Conservation (phyloP, 92 coral and sea anemone genomes). For the Anthopleura xanthogrammica region DNA sequence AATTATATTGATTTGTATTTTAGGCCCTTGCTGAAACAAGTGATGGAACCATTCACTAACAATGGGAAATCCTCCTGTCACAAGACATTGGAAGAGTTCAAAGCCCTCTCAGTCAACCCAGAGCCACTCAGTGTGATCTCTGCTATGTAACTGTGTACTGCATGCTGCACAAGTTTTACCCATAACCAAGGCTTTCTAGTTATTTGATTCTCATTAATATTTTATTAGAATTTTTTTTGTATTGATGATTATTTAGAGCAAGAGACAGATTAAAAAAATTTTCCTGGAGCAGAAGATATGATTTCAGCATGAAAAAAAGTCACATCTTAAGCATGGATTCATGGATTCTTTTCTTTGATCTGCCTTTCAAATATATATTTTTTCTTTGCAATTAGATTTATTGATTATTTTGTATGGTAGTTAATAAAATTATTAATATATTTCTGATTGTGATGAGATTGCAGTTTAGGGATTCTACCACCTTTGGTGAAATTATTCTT, state of each 20-base stretch:
- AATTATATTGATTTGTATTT: not conserved
- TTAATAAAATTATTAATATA: not conserved
- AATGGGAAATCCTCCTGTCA: slow-evolving; percentile 43
- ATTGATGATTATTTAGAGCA: not conserved
- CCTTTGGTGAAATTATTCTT: not conserved
- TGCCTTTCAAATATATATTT: no score
- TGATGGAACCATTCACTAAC: slow-evolving; percentile 37
- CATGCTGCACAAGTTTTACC: not conserved
- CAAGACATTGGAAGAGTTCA: slow-evolving; percentile 40
- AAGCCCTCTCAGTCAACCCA: slow-evolving; percentile 18
- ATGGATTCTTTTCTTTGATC: no score
- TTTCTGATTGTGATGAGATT: not conserved
- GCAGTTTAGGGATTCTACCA: not conserved
- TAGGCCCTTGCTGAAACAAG: slow-evolving; percentile 55
- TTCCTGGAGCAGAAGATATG: no score
- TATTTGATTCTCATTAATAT: not conserved
- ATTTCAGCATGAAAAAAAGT: no score
- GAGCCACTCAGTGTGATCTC: slow-evolving; percentile 16
- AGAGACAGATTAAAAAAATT: no score
- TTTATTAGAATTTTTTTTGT: not conserved
- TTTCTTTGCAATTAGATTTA: no score
- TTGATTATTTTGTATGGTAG: no score
- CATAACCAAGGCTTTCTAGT: slow-evolving; percentile 3
- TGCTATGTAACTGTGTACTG: slow-evolving; percentile 12
- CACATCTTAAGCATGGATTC: no score